A percentile compares a stretch with the other conserved stretches of the same genome.
Evolutionary conservation across 2,888 invertebrate genomes (phyloP).

Genomic region (Harpalus rufipes): DNA sequence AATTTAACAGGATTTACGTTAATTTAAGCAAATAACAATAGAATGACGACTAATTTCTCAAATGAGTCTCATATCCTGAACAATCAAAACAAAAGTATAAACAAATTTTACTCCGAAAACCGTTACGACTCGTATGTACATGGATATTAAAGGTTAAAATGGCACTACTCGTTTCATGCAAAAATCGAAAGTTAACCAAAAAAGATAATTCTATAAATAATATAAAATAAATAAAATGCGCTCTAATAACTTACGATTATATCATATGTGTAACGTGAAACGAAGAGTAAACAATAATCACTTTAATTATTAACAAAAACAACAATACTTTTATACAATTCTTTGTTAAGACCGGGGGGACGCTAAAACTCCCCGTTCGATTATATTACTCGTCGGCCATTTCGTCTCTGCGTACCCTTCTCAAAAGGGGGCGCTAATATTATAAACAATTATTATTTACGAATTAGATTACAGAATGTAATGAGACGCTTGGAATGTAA

Average conservation of each 20-base stretch:
- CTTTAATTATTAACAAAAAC: constrained; percentile 15
- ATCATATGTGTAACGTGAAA: neutral
- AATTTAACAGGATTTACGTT: constrained; percentile 29
- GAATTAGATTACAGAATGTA: neutral
- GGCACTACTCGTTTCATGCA: constrained; percentile 19
- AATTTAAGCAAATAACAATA: neutral
- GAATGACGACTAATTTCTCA: neutral
- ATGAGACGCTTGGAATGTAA: neutral
- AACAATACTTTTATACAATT: constrained; percentile 30
- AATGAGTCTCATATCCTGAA: neutral
- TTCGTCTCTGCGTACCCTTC: constrained; percentile 56
- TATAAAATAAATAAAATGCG: constrained; percentile 32
- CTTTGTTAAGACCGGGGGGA: constrained; percentile 45
- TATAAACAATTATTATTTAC: constrained; percentile 36
- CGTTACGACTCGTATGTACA: constrained; percentile 3
- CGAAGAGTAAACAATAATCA: neutral
- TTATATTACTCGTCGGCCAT: constrained; percentile 50
- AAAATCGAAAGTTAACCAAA: constrained; percentile 55
- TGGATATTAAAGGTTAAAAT: constrained; percentile 11
- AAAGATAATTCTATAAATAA: constrained; percentile 53
- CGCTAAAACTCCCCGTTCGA: constrained; percentile 46
- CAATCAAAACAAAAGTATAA: constrained; percentile 25
- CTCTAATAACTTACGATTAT: constrained; percentile 21
- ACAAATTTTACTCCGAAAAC: constrained; percentile 8
- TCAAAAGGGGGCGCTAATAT: constrained; percentile 53